Evolutionary conservation across 2,113 vertebrate genomes (phyloP).

Genomic region (Apistogramma diplotaenia): DNA sequence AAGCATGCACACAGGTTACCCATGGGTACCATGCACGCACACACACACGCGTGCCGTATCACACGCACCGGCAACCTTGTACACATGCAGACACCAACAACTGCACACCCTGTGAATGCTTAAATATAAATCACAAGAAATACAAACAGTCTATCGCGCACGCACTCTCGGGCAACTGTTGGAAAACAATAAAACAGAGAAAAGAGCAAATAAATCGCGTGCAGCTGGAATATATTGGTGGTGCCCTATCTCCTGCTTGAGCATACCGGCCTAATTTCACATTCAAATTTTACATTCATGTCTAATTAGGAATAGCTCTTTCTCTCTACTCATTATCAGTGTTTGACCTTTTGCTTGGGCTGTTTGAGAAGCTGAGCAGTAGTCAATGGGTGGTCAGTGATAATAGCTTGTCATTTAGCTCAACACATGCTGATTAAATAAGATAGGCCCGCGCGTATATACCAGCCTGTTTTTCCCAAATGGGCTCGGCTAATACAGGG

Average conservation of each 20-base stretch:
- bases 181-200: not conserved
- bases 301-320: constrained; percentile 66
- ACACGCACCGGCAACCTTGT: not conserved
- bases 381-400: constrained; percentile 61
- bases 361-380: constrained; percentile 68
- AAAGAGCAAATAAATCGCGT: constrained; percentile 4
- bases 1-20: constrained; percentile 14
- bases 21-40: not conserved
- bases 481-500: constrained; percentile 12
- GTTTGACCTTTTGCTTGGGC: constrained; percentile 73
- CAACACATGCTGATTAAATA: constrained; percentile 76
- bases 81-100: constrained; percentile 3
- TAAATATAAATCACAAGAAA: constrained; percentile 19
- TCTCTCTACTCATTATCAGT: constrained; percentile 68
- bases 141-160: not conserved
- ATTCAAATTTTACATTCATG: constrained; percentile 62
- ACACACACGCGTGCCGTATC: not conserved
- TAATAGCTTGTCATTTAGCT: constrained; percentile 71
- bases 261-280: constrained; percentile 37
- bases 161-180: not conserved
- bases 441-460: constrained; percentile 58
- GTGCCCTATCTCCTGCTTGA: not conserved
- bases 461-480: constrained; percentile 36
- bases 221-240: constrained; percentile 17
- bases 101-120: not conserved